Evolutionary conservation across 1,140 invertebrate genomes (phyloP), one percentile per base, ranked within the genome.

Genomic region (Zaprionus gabonicus): DNA sequence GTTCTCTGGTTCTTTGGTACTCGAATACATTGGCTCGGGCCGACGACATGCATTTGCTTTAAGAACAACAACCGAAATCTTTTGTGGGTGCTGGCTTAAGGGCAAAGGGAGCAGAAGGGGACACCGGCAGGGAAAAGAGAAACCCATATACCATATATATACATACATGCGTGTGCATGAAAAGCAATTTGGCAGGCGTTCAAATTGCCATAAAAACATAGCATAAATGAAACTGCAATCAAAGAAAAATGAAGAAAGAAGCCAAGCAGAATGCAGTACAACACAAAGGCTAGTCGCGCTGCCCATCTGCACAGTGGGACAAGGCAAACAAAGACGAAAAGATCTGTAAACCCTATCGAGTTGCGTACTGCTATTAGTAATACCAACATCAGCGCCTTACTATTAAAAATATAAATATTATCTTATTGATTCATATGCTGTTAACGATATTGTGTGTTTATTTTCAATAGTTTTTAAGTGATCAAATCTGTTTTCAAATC

Each of bases 121-220:
- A 7, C 15, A 36, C 31, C 31, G 17, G 56, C 1, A 28, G 1
- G 2, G n/a, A 9, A 58, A 17, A 58, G 28, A 36, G 17, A 23
- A 31, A 58, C 28, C 20, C 10, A n/a, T 34, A 51, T 13, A 51
- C 20, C 10, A n/a, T 34, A 51, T 13, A 51, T 53, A 38, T 49
- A 58, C 46, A 44, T 65, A 69, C 41, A 49, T 78, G 74, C 62
- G 75, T 81, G 82, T 71, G 82, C 66, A 63, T 78, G 71, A 76
- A 86, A 76, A 86, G 79, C 82, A 57, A 82, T 85, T 85, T 85
- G 82, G 82, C 82, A 85, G 69, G 79, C 82, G 71, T 86, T 85
- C 82, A 85, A 85, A 81, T 86, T 58, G 80, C 76, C 63, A 69
- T 68, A 78, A 85, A 78, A 72, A 63, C 76, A 79, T 82, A 55